Percentiles rank a stretch among this genome's conserved stretches.
Evolutionary conservation across 2,888 invertebrate genomes (phyloP).

Genomic region (Syrphus vitripennis): DNA sequence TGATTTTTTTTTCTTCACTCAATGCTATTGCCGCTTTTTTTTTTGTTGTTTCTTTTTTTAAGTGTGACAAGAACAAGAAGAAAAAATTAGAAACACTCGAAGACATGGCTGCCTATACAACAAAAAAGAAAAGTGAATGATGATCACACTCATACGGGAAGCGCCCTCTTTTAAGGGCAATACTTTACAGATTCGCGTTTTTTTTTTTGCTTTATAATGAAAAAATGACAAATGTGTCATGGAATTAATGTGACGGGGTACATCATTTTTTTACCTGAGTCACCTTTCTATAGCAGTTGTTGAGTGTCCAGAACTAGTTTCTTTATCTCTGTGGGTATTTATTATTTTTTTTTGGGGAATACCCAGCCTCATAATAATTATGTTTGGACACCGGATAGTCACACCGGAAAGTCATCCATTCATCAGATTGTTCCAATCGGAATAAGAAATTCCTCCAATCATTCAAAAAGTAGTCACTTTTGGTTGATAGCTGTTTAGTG

Average conservation of each 20-base stretch:
- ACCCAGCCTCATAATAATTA: no score
- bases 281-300: neutral
- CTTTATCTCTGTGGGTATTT: slow-evolving; percentile 4
- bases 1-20: slow-evolving; percentile 23
- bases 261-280: slow-evolving; percentile 54
- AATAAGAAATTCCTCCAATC: no score
- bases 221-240: slow-evolving; percentile 62
- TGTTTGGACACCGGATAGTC: neutral
- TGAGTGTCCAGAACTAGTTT: slow-evolving; percentile 9
- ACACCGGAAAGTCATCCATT: no score
- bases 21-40: neutral
- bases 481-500: no score
- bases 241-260: slow-evolving; percentile 49
- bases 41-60: slow-evolving; percentile 25
- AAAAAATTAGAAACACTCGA: slow-evolving; percentile 50
- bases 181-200: slow-evolving; percentile 23
- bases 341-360: neutral
- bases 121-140: slow-evolving; percentile 6
- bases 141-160: neutral
- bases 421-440: neutral
- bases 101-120: slow-evolving; percentile 10
- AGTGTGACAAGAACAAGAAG: slow-evolving; percentile 52
- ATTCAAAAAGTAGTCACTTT: neutral
- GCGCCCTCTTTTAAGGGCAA: neutral
- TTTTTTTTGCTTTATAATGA: slow-evolving; percentile 7